A percentile compares a stretch with the other conserved stretches of the same genome.
Evolutionary conservation across 2,797 vertebrate species (phyloP).

Genomic region (Poecilia gillii): DNA sequence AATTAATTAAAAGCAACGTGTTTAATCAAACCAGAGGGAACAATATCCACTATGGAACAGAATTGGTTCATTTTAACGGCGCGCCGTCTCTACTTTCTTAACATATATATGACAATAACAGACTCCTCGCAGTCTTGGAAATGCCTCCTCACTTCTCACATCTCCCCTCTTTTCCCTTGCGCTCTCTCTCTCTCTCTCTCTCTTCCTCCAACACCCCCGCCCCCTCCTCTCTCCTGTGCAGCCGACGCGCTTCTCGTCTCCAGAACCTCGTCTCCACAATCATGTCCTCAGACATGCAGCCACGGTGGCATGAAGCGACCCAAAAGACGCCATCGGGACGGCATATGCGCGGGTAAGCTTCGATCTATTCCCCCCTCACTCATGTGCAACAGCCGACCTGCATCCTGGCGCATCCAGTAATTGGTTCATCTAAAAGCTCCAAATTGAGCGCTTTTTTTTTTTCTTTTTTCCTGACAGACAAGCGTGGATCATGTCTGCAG

Average conservation of each 20-base stretch:
- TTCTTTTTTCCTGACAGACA: not conserved
- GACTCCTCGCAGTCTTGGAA: constrained; percentile 41
- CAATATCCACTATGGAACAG: not conserved
- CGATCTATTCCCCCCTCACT: not conserved
- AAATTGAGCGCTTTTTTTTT: not conserved
- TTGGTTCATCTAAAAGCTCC: constrained; percentile 18
- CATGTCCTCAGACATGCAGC: constrained; percentile 84
- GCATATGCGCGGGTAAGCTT: constrained; percentile 75
- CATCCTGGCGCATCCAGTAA: not conserved
- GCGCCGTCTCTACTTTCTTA: constrained; percentile 15
- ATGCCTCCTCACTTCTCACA: constrained; percentile 30
- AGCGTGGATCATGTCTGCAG: constrained; percentile 9
- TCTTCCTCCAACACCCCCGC: constrained; percentile 15
- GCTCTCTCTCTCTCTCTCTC: not conserved
- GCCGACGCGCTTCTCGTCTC: constrained; percentile 68
- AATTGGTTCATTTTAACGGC: not conserved
- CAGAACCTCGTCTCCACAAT: constrained; percentile 73
- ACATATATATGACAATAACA: constrained; percentile 43
- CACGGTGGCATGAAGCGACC: constrained; percentile 76
- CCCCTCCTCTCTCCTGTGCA: constrained; percentile 50
- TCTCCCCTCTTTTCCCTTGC: not conserved
- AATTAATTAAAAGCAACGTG: not conserved
- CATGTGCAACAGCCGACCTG: not conserved
- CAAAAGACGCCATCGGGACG: constrained; percentile 65
- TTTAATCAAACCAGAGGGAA: not conserved